Evolutionary conservation across 2,888 invertebrate species (phyloP), one percentile per base, ranked within the genome.

Genomic region (Xanthia togata): DNA sequence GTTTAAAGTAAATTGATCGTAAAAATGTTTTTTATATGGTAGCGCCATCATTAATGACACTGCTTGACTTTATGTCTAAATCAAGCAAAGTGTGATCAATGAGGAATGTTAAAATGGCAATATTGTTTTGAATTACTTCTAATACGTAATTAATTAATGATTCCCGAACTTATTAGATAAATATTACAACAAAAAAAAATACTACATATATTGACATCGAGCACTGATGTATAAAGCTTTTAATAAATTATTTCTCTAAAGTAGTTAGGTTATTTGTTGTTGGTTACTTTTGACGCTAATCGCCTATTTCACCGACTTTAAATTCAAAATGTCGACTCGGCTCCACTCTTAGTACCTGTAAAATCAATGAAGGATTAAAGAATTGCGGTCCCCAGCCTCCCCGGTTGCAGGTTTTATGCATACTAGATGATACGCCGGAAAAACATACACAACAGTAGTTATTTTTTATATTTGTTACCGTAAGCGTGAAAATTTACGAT

Each of bases 311-410:
- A 63, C 47, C 57, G 41, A 72, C 59, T 75, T 80, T 72, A 63
- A 70, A 79, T 80, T 70, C 20, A 59, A 79, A 41, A 69, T 38
- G 73, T 79, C 90, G 84, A 85, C 90, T 91, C 91, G 35, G 87
- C 60, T 70, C 76, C 77, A 86, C 87, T 85, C 82, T 65, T 78
- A 87, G 89, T 91, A 84, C 90, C 76, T 76, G 84, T 85, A 91
- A 91, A 93, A 93, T 91, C 92, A 92, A 93, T 92, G 92, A 89
- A 92, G 90, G 83, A 90, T 90, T 82, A 85, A 87, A 86, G 88
- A 81, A 88, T 89, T 90, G 89, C 87, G 86, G 88, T 87, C 88
- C 87, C 84, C 71, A 78, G 83, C 80, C 81, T 82, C 80, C 88
- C 82, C 78, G 65, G 77, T 75, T 84, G 83, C 83, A 87, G 85